phyloP scores from a whole-genome alignment of 2,888 invertebrate genomes.

The Hermaeophaga mercurialis region DNA sequence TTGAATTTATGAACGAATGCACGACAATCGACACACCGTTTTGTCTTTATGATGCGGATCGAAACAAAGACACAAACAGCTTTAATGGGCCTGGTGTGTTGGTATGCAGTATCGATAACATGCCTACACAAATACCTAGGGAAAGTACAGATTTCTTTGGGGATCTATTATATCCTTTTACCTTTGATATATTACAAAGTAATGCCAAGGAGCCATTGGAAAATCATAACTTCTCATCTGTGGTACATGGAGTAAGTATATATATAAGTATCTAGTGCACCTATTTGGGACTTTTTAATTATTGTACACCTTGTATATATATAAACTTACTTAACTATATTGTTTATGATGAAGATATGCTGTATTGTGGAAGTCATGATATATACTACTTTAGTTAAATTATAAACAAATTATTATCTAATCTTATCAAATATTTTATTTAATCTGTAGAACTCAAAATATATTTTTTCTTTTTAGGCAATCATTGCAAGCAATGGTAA shows the following conservation, averaged over 20 bases:
- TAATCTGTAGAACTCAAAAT: background rate
- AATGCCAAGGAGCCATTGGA: constrained; percentile 81
- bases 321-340: too few relatives aligned
- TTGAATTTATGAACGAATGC: constrained; percentile 99
- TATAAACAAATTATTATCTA: too few relatives aligned
- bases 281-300: too few relatives aligned
- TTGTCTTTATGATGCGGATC: constrained; percentile 98
- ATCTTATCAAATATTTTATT: constrained; percentile 4
- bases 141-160: constrained; percentile 99
- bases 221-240: constrained; percentile 75
- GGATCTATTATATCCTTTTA: constrained; percentile 86
- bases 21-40: constrained; percentile 99
- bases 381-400: too few relatives aligned
- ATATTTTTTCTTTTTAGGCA: constrained; percentile 67
- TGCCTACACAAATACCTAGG: constrained; percentile 98
- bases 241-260: constrained; percentile 68
- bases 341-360: too few relatives aligned
- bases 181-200: constrained; percentile 81
- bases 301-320: too few relatives aligned
- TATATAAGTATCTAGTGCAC: too few relatives aligned
- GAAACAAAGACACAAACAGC: constrained; percentile 95
- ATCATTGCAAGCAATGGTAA: constrained; percentile 95
- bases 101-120: constrained; percentile 99
- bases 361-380: too few relatives aligned
- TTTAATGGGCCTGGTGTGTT: constrained; percentile 96